These are phyloP conservation scores for Marasmarcha lunaedactyla DNA, from an alignment of 2,888 invertebrate species.

Conservation along the genomic window DNA sequence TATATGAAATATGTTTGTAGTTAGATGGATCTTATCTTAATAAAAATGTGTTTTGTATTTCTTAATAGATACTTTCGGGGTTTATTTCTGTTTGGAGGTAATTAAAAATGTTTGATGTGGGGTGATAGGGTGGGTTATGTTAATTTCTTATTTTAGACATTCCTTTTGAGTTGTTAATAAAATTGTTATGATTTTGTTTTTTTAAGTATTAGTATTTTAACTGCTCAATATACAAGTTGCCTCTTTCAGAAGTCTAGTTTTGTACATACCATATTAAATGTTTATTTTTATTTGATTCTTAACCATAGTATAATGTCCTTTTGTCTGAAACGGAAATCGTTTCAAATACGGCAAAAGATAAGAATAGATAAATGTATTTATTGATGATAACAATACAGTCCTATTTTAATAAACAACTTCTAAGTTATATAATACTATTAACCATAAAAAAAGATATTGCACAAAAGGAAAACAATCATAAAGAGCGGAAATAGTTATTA, in stretches of 20 bases:
- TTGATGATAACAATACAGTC: too few relatives aligned
- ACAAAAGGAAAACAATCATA: constrained; percentile 48
- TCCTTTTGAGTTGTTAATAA: background rate
- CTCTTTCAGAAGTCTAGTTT: too few relatives aligned
- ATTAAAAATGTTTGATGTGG: constrained; percentile 31
- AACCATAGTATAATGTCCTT: too few relatives aligned
- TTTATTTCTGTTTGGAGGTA: constrained; percentile 29
- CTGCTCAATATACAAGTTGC: too few relatives aligned
- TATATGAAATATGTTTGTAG: constrained; percentile 25
- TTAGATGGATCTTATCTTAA: constrained; percentile 46
- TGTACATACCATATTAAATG: too few relatives aligned
- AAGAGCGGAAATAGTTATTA: constrained; percentile 13
- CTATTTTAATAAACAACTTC: too few relatives aligned
- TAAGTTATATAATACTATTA: too few relatives aligned
- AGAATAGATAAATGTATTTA: too few relatives aligned
- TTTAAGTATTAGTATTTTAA: constrained; percentile 4
- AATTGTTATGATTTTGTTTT: constrained; percentile 1
- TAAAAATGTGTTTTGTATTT: constrained; percentile 53
- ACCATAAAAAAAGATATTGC: constrained; percentile 13
- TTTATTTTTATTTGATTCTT: too few relatives aligned
- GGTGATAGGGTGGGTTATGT: background rate
- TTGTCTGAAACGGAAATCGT: too few relatives aligned
- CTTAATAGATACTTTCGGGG: constrained; percentile 45
- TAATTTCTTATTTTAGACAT: constrained; percentile 4
- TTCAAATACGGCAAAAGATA: too few relatives aligned